Conservation (phyloP, 2,797 vertebrate species). For the Argya squamiceps region DNA sequence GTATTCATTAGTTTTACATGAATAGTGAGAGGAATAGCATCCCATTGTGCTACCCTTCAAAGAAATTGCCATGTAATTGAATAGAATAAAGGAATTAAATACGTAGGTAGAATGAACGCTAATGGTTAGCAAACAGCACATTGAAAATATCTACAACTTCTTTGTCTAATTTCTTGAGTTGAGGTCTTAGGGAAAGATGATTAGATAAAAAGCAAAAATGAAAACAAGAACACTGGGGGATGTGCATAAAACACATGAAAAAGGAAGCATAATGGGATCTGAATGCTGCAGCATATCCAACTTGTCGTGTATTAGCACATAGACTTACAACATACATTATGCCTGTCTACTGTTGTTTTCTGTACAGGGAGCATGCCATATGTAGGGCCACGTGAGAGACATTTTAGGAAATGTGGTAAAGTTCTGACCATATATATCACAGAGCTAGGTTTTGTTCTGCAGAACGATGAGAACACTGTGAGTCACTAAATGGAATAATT, state of each 20-base stretch:
- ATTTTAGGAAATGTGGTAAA: background rate
- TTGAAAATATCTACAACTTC: background rate
- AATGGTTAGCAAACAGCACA: constrained; percentile 12
- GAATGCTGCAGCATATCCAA: background rate
- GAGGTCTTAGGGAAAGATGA: background rate
- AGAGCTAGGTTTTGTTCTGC: background rate
- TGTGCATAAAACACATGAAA: background rate
- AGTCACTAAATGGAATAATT: constrained; percentile 49
- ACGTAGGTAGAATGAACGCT: background rate
- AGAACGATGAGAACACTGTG: background rate
- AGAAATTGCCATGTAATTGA: constrained; percentile 8
- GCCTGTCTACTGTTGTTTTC: background rate
- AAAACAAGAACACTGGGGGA: background rate
- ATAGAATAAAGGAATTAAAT: constrained; percentile 38
- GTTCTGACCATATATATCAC: background rate
- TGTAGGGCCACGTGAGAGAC: background rate
- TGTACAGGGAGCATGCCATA: background rate
- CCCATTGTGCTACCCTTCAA: constrained; percentile 2
- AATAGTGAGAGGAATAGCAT: constrained; percentile 36
- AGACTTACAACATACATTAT: background rate
- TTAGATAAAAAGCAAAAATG: background rate
- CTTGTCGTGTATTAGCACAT: fast-evolving
- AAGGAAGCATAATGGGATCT: background rate
- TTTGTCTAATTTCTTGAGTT: background rate
- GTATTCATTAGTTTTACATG: constrained; percentile 27